phyloP scores from a whole-genome alignment of 2,113 vertebrate species.

The Neopipo cinnamomea region DNA sequence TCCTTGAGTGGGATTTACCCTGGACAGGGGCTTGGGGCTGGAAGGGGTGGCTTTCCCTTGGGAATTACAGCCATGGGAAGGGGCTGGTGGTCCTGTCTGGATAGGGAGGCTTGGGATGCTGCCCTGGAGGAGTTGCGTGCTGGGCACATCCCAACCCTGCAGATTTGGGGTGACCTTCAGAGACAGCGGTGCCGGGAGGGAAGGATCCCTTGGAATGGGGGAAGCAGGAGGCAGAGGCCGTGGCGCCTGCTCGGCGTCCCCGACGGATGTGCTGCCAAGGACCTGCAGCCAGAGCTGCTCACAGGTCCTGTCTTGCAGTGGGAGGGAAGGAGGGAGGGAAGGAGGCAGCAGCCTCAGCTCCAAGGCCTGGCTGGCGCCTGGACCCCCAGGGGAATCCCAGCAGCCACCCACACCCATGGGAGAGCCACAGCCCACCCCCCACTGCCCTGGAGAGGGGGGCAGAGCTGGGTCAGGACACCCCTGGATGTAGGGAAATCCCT shows the following conservation, averaged over 20 bases:
- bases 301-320: neutral
- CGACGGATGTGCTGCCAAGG: neutral
- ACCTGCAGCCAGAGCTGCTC: neutral
- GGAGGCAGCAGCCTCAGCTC: neutral
- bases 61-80: neutral
- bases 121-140: fast-evolving
- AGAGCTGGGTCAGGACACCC: neutral
- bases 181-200: neutral
- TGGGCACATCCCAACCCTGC: neutral
- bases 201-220: neutral
- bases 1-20: neutral
- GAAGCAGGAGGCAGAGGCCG: neutral
- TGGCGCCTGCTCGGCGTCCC: neutral
- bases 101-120: neutral
- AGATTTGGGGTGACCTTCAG: neutral
- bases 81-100: neutral
- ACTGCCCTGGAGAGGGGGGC: neutral
- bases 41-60: neutral
- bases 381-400: neutral
- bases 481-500: neutral
- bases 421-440: fast-evolving
- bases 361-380: neutral
- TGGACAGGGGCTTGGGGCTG: neutral
- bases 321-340: neutral
- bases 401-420: neutral